Base-by-base conservation (phyloP, 2,113 vertebrate species). In the Podarcis muralis region DNA sequence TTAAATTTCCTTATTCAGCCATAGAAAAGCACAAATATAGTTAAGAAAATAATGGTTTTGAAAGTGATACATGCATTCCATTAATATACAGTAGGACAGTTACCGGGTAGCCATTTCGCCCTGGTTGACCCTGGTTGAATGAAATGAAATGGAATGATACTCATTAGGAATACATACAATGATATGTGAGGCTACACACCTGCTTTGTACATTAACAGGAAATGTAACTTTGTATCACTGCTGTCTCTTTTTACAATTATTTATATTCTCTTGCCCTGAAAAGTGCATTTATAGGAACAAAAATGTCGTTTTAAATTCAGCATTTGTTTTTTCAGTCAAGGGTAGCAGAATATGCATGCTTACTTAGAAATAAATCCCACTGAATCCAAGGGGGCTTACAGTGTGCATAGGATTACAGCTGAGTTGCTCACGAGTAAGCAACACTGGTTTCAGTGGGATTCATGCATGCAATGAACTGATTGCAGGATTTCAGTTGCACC, bases 61-160 rank as follows among this genome's bases (percentile, higher is more conserved):
- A 85, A 43, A 80, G 76, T 66, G 81, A 85, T 13, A 48, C n/a
- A 91, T 3, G 85, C 94, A 74, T 92, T 30, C 88, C 87, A 91
- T 85, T 94, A 93, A 94, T 25, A 91, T 22, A 91, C 20, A 75
- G 88, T 90, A 78, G 57, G 62, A 53, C 57, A 92, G 74, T 96
- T 96, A 95, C 94, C 92, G 92, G 93, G 86, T 95, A 95, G 95
- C 93, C 95, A 95, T 95, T 95, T 95, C 92, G 89, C 93, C 95
- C 95, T 95, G 95, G 95, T 86, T 93, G 95, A 93, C 95, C 94
- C 95, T 95, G 93, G 93, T 92, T 91, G 87, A 93, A 95, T 94
- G 92, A 96, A 92, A 95, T 95, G 93, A 96, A 96, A 96, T 94
- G 90, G 91, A 92, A 94, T 1, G 89, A 95, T 92, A 95, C 82